Evolutionary conservation across 2,888 invertebrate genomes (phyloP).

Genomic region (Ceriagrion tenellum): DNA sequence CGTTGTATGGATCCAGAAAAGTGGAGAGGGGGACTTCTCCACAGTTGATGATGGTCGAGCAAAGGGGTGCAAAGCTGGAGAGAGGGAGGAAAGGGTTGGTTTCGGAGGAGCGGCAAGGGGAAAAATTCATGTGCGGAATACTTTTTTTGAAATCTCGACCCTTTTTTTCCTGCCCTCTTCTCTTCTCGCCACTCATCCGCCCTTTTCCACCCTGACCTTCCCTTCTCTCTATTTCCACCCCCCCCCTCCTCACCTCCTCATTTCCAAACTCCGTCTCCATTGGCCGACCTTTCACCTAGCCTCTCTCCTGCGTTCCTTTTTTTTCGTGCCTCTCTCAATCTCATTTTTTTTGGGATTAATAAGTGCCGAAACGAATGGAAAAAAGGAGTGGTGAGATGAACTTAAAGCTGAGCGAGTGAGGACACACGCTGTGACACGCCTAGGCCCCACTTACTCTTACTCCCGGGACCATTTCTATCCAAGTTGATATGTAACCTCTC

Average conservation of each 20-base stretch:
- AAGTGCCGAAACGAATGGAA: too few species aligned
- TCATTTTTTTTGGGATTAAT: too few species aligned
- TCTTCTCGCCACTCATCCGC: too few species aligned
- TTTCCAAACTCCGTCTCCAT: background rate
- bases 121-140: background rate
- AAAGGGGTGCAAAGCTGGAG: background rate
- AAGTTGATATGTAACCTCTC: too few species aligned
- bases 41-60: too few species aligned
- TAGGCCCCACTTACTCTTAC: too few species aligned
- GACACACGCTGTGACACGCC: too few species aligned
- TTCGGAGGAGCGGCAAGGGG: background rate
- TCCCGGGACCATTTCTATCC: too few species aligned
- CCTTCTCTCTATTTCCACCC: background rate
- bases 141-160: background rate
- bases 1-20: background rate
- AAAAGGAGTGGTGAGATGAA: too few species aligned
- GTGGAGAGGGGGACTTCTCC: too few species aligned
- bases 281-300: background rate
- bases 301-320: background rate
- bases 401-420: too few species aligned
- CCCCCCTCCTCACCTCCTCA: background rate
- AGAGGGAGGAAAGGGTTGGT: background rate
- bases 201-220: background rate
- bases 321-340: background rate
- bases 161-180: background rate